A percentile compares a stretch with the other conserved stretches of the same genome.
Conservation (phyloP, 2,888 invertebrate genomes). For the Sarcophaga rosellei region DNA sequence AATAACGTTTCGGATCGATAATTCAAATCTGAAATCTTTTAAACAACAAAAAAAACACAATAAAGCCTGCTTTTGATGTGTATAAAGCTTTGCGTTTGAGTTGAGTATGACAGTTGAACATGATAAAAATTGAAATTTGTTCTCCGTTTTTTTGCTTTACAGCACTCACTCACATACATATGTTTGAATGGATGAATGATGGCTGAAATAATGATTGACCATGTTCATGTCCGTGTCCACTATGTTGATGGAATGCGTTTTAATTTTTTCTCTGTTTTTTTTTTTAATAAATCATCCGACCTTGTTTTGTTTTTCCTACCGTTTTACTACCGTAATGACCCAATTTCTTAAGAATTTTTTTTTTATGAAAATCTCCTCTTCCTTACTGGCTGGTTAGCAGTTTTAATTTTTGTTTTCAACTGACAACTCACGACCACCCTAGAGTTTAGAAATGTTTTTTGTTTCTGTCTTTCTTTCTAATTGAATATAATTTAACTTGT, state of each 20-base stretch:
- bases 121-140: constrained; percentile 51
- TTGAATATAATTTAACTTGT: constrained; percentile 67
- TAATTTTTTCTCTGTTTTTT: constrained; percentile 1
- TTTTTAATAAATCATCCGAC: constrained; percentile 38
- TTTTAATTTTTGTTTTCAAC: constrained; percentile 6
- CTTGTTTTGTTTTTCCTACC: constrained; percentile 46
- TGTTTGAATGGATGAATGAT: constrained; percentile 11
- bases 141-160: constrained; percentile 4
- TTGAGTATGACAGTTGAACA: constrained; percentile 64
- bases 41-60: constrained; percentile 10
- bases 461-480: constrained; percentile 49
- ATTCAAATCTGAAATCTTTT: constrained; percentile 42
- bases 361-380: neutral
- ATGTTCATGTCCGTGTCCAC: too few species aligned
- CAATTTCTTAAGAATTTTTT: constrained; percentile 33
- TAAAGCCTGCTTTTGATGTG: constrained; percentile 23
- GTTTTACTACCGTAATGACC: constrained; percentile 41
- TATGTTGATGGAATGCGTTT: too few species aligned
- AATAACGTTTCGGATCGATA: constrained; percentile 60
- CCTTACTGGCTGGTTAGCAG: constrained; percentile 10
- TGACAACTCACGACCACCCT: constrained; percentile 60
- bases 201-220: neutral
- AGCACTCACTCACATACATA: too few species aligned
- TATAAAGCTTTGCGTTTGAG: constrained; percentile 27
- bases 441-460: constrained; percentile 20